Evolutionary conservation across 2,113 vertebrate species (phyloP).

Genomic region (Thalassarche chlororhynchos): DNA sequence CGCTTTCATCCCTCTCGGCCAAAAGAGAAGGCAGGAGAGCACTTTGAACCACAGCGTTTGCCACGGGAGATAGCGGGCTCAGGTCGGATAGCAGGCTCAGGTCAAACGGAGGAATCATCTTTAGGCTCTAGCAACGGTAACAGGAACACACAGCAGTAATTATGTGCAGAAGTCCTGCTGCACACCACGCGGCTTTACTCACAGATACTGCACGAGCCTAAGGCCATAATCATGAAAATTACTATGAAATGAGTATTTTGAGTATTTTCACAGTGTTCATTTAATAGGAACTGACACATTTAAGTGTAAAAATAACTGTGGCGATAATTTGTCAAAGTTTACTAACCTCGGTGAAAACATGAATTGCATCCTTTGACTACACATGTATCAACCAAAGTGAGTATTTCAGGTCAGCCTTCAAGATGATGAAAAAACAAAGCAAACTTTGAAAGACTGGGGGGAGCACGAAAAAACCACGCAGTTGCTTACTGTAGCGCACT

Average conservation of each 20-base stretch:
- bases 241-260: accelerated
- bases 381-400: accelerated
- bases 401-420: neutral
- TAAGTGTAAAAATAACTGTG: neutral
- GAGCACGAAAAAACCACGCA: accelerated
- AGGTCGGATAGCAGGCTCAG: neutral
- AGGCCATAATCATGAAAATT: accelerated
- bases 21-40: neutral
- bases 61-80: accelerated
- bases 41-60: accelerated
- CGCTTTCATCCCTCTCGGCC: accelerated
- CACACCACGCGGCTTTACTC: accelerated
- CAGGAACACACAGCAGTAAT: accelerated
- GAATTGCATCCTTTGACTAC: neutral
- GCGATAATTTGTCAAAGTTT: neutral
- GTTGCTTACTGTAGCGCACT: accelerated
- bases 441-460: neutral
- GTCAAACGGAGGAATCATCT: accelerated
- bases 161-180: accelerated
- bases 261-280: accelerated
- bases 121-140: accelerated
- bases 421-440: neutral
- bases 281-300: accelerated
- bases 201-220: accelerated
- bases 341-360: neutral